phyloP scores from a whole-genome alignment of 92 coral and sea anemone genomes.

The Virgularia gustaviana region DNA sequence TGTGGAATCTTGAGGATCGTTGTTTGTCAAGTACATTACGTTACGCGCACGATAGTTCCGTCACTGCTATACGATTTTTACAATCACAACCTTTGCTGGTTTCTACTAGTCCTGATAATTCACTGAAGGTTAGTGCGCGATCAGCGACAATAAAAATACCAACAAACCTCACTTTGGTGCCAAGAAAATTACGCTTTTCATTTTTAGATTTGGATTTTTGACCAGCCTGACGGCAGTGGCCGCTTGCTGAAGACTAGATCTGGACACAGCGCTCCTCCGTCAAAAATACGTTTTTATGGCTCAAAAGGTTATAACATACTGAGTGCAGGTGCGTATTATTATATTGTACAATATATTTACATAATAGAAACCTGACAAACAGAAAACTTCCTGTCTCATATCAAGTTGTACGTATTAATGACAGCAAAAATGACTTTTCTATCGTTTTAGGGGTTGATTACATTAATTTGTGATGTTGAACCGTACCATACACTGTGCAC shows the following conservation, averaged over 20 bases:
- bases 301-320: slow-evolving; percentile 63
- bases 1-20: slow-evolving; percentile 92
- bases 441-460: background rate
- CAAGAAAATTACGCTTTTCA: background rate
- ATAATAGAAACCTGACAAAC: background rate
- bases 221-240: slow-evolving; percentile 91
- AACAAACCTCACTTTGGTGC: background rate
- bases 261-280: slow-evolving; percentile 94
- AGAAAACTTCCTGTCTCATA: background rate
- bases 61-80: slow-evolving; percentile 78
- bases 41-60: slow-evolving; percentile 77
- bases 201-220: slow-evolving; percentile 94
- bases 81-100: slow-evolving; percentile 81
- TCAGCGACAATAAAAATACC: background rate
- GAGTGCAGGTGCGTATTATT: slow-evolving; percentile 85
- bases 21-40: slow-evolving; percentile 73
- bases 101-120: slow-evolving; percentile 87
- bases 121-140: slow-evolving; percentile 63
- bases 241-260: slow-evolving; percentile 84
- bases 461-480: background rate
- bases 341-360: background rate
- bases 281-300: slow-evolving; percentile 82
- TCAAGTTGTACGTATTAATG: background rate
- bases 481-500: no score
- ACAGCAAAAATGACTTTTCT: background rate